Percentiles rank a stretch among this genome's conserved stretches.
Conservation (phyloP, 2,797 vertebrate species). For the Sitta carolinensis region DNA sequence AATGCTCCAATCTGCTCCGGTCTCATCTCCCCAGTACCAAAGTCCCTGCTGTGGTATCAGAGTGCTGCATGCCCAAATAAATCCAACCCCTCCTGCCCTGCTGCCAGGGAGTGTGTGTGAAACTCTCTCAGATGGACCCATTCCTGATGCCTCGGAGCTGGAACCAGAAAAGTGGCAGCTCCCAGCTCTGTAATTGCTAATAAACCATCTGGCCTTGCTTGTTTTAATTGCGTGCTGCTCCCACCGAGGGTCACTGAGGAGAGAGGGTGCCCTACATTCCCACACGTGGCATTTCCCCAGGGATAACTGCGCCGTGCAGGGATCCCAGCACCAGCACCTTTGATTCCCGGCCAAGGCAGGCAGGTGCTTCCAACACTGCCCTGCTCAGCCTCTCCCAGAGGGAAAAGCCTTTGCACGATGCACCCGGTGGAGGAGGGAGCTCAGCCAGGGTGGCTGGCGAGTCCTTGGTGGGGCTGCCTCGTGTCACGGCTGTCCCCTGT, state of each 20-base stretch:
- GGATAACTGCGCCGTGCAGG: background rate
- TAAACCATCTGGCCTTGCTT: constrained; percentile 24
- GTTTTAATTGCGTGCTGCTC: background rate
- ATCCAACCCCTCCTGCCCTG: rapidly evolving
- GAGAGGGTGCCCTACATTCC: constrained; percentile 18
- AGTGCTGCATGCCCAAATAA: background rate
- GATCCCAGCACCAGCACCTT: background rate
- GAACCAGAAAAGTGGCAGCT: background rate
- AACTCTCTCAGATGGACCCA: rapidly evolving
- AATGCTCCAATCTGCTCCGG: no score
- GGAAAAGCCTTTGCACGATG: background rate
- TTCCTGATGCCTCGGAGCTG: background rate
- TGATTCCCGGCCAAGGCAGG: background rate
- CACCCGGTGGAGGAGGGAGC: background rate
- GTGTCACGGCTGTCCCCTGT: background rate
- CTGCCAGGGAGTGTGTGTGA: background rate
- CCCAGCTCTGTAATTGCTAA: background rate
- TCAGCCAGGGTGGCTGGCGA: background rate
- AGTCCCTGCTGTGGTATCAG: background rate
- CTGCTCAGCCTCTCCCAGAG: background rate
- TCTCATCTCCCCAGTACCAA: rapidly evolving
- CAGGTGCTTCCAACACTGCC: background rate
- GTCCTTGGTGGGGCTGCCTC: background rate
- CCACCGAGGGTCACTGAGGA: background rate
- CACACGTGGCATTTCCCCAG: background rate